These are phyloP conservation scores for Musca domestica DNA, from an alignment of 1,140 invertebrate species.

Conservation along the genomic window DNA sequence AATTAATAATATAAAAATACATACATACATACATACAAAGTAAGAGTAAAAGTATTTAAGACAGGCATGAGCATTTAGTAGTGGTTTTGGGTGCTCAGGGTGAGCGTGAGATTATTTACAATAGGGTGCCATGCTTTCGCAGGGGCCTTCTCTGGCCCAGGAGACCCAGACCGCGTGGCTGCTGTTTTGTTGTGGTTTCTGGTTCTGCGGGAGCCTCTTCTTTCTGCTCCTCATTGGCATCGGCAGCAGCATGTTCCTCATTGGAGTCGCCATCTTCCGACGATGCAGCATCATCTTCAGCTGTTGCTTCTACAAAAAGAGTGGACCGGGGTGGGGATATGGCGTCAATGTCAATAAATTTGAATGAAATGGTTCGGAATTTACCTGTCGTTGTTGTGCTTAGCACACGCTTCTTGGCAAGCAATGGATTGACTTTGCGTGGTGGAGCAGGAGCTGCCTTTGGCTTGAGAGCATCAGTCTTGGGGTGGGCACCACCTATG, in stretches of 20 bases:
- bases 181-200: slow-evolving; percentile 54
- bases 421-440: slow-evolving; percentile 50
- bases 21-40: slow-evolving; percentile 1
- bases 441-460: slow-evolving; percentile 35
- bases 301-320: slow-evolving; percentile 34
- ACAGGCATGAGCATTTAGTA: slow-evolving; percentile 3
- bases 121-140: slow-evolving; percentile 59
- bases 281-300: slow-evolving; percentile 36
- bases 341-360: no score
- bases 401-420: slow-evolving; percentile 47
- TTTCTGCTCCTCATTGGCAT: slow-evolving; percentile 38
- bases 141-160: slow-evolving; percentile 60
- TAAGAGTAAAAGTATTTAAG: neutral
- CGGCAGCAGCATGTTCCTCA: slow-evolving; percentile 32
- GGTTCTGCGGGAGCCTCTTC: slow-evolving; percentile 55
- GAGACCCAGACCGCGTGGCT: slow-evolving; percentile 60
- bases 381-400: slow-evolving; percentile 30
- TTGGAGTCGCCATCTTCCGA: slow-evolving; percentile 33
- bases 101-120: slow-evolving; percentile 35
- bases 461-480: slow-evolving; percentile 47
- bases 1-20: slow-evolving; percentile 19
- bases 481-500: slow-evolving; percentile 42
- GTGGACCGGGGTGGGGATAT: no score
- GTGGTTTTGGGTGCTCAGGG: slow-evolving; percentile 15
- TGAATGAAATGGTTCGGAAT: neutral